Base-by-base conservation (phyloP, 1,140 invertebrate genomes). In the Anoplophora glabripennis region DNA sequence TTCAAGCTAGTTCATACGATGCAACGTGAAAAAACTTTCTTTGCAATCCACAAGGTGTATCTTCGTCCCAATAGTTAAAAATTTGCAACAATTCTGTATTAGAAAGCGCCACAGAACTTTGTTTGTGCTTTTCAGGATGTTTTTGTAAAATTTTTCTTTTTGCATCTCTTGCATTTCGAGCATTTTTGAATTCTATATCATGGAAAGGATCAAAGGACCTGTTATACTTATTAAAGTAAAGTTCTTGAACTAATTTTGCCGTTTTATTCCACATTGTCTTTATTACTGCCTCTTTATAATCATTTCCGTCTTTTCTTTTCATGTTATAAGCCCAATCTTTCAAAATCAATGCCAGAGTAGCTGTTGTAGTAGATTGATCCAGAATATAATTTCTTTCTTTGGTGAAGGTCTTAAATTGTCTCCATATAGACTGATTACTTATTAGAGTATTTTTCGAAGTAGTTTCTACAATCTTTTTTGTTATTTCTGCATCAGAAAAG, bases 1-100 rank as follows among this genome's bases (percentile, higher is more conserved):
- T 34, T 44, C 46, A 57, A 46, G 54, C 28, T 15, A 53, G 34
- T 52, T 57, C 54, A 28, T 28, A 28, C 5, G 21, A 28, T 28
- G 21, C 21, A 28, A 28, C 21, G 21, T 28, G 21, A 28, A 28
- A 28, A 28, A 28, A 28, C 21, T 28, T 28, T 28, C 2, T 28
- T 28, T 28, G 21, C 21, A 28, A 41, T 41, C 48, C 48, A 11
- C 15, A 15, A 33, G 48, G 48, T 17, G 48, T 51, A 33, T 51
- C 15, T 51, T 51, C 48, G 15, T 51, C 48, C 15, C 15, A 51
- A 35, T 10, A 35, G 14, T 51, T 14, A 11, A 51, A 33, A 4
- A 33, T 51, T 51, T 34, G 21, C 11, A 11, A 33, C 28, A 35
- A 15, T 35, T 34, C 33, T 15, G 15, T 51, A 11, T 28, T 34